Conservation (phyloP, 2,113 vertebrate genomes). For the Myodes glareolus region DNA sequence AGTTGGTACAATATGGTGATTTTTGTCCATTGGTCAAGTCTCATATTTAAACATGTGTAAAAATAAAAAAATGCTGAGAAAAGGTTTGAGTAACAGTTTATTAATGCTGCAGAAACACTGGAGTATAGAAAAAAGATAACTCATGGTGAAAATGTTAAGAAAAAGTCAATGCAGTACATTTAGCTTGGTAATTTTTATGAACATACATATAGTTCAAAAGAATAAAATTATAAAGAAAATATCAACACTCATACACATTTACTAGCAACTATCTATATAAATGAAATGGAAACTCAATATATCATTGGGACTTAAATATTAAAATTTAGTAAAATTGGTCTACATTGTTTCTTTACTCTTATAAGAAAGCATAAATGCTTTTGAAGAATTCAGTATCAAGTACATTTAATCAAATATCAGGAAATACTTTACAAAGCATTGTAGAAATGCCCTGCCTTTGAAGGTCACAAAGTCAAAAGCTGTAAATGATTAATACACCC, state of each 20-base stretch:
- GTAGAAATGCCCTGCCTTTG: slow-evolving; percentile 65
- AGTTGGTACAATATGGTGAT: neutral
- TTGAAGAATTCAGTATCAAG: slow-evolving; percentile 47
- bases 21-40: neutral
- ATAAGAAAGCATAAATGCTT: neutral
- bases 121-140: neutral
- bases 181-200: slow-evolving; percentile 22
- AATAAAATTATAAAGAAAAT: neutral
- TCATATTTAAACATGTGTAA: neutral
- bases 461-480: slow-evolving; percentile 72
- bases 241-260: neutral
- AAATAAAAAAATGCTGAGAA: neutral
- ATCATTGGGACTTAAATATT: neutral
- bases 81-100: neutral
- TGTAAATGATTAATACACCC: slow-evolving; percentile 67
- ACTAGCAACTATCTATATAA: neutral
- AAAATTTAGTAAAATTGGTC: neutral
- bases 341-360: slow-evolving; percentile 12
- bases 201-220: neutral
- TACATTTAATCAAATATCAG: slow-evolving; percentile 59
- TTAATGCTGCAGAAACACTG: neutral
- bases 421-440: slow-evolving; percentile 26
- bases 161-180: neutral
- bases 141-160: neutral
- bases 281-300: neutral